Base-by-base conservation (phyloP, 1,140 invertebrate genomes). In the Holcopasites calliopsidis region DNA sequence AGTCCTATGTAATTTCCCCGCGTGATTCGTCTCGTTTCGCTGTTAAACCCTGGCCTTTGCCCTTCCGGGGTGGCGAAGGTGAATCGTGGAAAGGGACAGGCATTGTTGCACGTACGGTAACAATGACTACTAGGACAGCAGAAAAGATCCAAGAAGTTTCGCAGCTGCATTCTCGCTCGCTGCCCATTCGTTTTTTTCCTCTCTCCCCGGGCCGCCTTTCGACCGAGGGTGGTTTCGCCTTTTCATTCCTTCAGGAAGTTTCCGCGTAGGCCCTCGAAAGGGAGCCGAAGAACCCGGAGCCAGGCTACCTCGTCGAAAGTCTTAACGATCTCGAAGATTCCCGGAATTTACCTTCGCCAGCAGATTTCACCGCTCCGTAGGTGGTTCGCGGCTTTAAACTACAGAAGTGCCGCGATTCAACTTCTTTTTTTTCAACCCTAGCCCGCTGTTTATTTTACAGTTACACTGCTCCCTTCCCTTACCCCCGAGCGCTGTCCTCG, bases 121-220 rank as follows among this genome's bases (percentile, higher is more conserved):
- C 81, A 82, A 79, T 81, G 76, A 83, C 80, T 73, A 83, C 64
- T 82, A 75, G n/a, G 76, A 82, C 70, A 71, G 55, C 60, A 57
- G 65, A 78, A 82, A 78, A 83, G 75, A 82, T 82, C 79, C 47
- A 74, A 68, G 79, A 66, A 82, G 64, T 82, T 71, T 62, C 65
- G 70, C 80, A 78, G 64, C 80, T 68, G 78, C 57, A 55, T 73
- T n/a, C n/a, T 73, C 44, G 35, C 31, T 31, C 49, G 58, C 33
- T 64, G 33, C 49, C 38, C 61, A n/a, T 11, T 73, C 21, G 8
- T 16, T 38, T n/a, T 35, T 52, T 65, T 33, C 21, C 21, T 7
- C 16, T 7, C 18, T 35, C 23, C 5, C 3, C n/a, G 7, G n/a
- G n/a, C 21, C 57, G 33, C 18, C 16, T 13, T 18, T 23, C n/a